Evolutionary conservation across 2,888 invertebrate species (phyloP), one percentile per base, ranked within the genome.

Genomic region (Candidula unifasciata): DNA sequence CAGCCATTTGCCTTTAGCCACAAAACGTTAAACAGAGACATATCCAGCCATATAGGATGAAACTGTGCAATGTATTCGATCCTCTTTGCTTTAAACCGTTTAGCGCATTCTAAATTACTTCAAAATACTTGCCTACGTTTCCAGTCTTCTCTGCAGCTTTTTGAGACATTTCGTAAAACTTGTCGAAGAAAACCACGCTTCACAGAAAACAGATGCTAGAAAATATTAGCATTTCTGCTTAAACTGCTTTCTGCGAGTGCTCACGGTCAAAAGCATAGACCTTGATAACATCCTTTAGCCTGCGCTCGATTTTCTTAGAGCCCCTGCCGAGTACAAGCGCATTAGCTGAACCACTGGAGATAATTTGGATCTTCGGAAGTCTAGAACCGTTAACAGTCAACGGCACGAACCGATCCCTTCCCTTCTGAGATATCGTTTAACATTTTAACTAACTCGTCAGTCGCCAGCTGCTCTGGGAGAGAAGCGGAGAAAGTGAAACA

Each of bases 271-370:
- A 33, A 35, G 37, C 21, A 71, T 37, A 71, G 73, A 27, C 8
- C 52, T 52, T 52, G 27, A 52, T 52, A n/a, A 74, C 52, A 52
- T 52, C 73, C 73, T 52, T 3, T 27, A n/a, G 27, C 73, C n/a
- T 52, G 52, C 18, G 27, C 27, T 77, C 57, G 57, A 57, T 57
- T n/a, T 77, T 77, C 35, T 24, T 60, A 16, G 44, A 33, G 33
- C 60, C n/a, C 77, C 57, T 77, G 77, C 77, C 18, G 77, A 44
- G 57, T 60, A 57, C 57, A 57, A 18, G 60, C 60, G 27, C 77
- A 57, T 77, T 57, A 60, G 77, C 57, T 24, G n/a, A 77, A 33
- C 77, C 77, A 77, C 27, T 77, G 24, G 77, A 77, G 77, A 3
- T 77, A 60, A 77, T 35, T 33, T 18, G 8, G 24, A 57, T 57